Evolutionary conservation across 2,797 vertebrate species (phyloP), one percentile per base, ranked within the genome.

Genomic region (Cossypha dichroa): DNA sequence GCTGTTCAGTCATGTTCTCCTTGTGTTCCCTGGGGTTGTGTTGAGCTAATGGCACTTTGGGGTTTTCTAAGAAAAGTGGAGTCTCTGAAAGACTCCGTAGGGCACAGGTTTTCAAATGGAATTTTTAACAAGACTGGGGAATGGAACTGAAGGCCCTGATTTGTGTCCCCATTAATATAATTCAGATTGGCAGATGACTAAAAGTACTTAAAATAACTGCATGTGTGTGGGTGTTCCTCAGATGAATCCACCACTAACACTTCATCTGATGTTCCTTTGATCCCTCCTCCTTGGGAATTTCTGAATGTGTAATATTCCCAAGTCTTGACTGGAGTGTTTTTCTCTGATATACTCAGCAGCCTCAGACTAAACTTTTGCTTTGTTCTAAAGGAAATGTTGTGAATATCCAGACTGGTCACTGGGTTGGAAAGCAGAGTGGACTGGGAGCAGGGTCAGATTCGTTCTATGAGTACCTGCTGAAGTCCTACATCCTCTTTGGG

Each of bases 401-500:
- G 72, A 99, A 99, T 95, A 99, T 99, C 97, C 99, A 99, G 97
- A 99, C 99, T 6, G 99, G 99, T 70, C 99, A 99, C 59, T 99
- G 99, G 99, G 99, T 99, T 56, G 98, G 99, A 58, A 99, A 99
- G 97, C 99, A 99, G 96, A 99, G 99, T 31, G 99, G 99, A 13
- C 96, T 99, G 67, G 99, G 99, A 54, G 99, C 99, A 3, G 99
- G 99, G 6, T 98, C 99, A 78, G 99, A 99, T 94, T 99, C 99
- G 0, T 99, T 99, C 97, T 99, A 99, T 36, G 99, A 99, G 91
- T 99, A 99, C 93, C 98, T 99, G 84, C 98, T 99, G 72, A 99
- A 99, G 93, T 99, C 99, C 4, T 99, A 99, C 97, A 99, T 99
- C 88, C 98, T 99, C 36, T 99, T 99, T 96, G 99, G 99, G 82